A percentile compares a stretch with the other conserved stretches of the same genome.
These are phyloP conservation scores for Xyrichtys novacula DNA, from an alignment of 2,797 vertebrate genomes.

Conservation along the genomic window DNA sequence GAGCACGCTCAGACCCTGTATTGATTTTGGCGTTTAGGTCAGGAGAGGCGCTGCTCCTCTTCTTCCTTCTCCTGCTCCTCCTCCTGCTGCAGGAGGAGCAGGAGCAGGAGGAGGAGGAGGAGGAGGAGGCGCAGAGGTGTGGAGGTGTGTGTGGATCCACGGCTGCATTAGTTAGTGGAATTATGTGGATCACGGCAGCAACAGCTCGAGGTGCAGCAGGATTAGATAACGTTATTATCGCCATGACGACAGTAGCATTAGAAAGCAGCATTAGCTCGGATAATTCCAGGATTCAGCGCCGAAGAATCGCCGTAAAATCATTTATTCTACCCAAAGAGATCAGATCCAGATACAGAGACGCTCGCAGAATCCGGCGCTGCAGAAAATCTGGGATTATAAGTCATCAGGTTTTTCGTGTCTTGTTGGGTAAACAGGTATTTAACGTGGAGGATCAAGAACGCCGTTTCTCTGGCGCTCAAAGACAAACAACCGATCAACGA, in stretches of 20 bases:
- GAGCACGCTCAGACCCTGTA: too few species aligned
- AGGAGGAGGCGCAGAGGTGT: too few species aligned
- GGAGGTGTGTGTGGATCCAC: conserved; percentile 68
- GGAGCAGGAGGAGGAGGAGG: too few species aligned
- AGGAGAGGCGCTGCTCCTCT: too few species aligned
- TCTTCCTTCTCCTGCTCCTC: too few species aligned
- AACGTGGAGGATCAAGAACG: conserved; percentile 59
- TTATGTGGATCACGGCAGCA: conserved; percentile 82
- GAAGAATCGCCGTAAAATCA: conserved; percentile 84
- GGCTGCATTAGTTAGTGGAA: conserved; percentile 85
- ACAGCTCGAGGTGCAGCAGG: conserved; percentile 80
- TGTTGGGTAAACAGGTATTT: conserved; percentile 78
- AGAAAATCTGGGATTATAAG: conserved; percentile 75
- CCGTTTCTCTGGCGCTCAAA: conserved; percentile 16
- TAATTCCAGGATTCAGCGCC: conserved; percentile 81
- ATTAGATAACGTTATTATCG: conserved; percentile 87
- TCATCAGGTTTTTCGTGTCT: conserved; percentile 62
- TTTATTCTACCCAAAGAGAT: conserved; percentile 81
- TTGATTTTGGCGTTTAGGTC: too few species aligned
- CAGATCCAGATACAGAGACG: conserved; percentile 77
- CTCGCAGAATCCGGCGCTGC: conserved; percentile 44
- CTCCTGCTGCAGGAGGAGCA: too few species aligned
- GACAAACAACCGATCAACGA: conserved; percentile 18
- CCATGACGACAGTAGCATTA: conserved; percentile 84
- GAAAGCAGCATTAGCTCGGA: conserved; percentile 85